Evolutionary conservation across 2,113 vertebrate species (phyloP), one percentile per base, ranked within the genome.

Genomic region (Ariopsis seemanni): DNA sequence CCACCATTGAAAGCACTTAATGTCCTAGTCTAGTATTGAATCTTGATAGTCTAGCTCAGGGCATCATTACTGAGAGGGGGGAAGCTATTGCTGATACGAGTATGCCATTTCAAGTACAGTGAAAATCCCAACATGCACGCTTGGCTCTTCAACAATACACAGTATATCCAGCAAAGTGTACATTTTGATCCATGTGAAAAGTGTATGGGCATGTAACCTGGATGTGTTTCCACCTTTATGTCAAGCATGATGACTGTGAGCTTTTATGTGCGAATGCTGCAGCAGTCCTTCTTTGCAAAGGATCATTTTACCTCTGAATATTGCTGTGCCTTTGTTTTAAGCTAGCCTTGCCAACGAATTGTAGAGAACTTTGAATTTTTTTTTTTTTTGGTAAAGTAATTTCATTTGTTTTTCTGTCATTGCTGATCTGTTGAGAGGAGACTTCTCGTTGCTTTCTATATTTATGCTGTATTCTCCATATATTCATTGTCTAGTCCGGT

Each of bases 301-400:
- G 92, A 95, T 94, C 92, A 65, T 94, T 84, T 88, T 95, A 95
- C 95, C 95, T 95, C 95, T 93, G 90, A 94, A 95, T 93, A 95
- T 93, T 95, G 94, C 94, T 95, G 95, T 96, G 95, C 95, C 95
- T 96, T 96, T 95, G 94, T 95, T 94, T 94, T 94, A 95, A 92
- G 95, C 95, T 96, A 95, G 95, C 93, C 95, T 95, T 95, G 94
- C 95, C 95, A 96, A 95, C 94, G 90, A 95, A 92, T 93, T 91
- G 86, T 93, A 87, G 93, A 91, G 63, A 75, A 62, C 89, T 88
- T 94, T 88, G 93, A 92, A 88, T 90, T 87, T 91, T 92, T 94
- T 92, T 87, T 91, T 91, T 84, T 89, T 87, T 78, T 57, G 63
- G 30, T 77, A 62, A 42, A 50, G 57, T 91, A 90, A 92, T 83